Conservation (phyloP, 2,113 vertebrate species). For the Zosterops japonicus region DNA sequence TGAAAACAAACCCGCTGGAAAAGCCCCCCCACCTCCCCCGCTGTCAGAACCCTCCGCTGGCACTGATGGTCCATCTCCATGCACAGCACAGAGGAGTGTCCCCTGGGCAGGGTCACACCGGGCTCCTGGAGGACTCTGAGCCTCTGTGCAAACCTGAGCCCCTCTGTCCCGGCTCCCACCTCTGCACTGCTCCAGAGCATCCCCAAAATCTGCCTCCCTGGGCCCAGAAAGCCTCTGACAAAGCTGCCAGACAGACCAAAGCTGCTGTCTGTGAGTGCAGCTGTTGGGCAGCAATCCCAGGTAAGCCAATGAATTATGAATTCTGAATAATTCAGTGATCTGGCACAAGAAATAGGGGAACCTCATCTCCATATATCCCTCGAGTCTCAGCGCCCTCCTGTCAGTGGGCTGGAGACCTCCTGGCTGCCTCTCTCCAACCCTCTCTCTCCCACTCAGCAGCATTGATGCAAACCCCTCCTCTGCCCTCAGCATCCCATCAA, state of each 20-base stretch:
- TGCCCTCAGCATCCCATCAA: background rate
- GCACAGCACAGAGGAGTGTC: accelerated
- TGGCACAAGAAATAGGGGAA: background rate
- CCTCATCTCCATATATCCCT: background rate
- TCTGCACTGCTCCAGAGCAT: background rate
- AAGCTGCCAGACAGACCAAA: accelerated
- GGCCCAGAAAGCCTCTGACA: background rate
- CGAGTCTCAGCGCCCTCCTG: background rate
- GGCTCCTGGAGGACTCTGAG: background rate
- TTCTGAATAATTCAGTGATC: background rate
- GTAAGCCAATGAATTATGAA: background rate
- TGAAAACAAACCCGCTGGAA: background rate
- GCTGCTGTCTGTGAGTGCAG: background rate
- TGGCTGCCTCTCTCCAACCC: background rate
- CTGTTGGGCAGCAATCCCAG: background rate
- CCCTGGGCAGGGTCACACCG: background rate
- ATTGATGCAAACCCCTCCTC: accelerated
- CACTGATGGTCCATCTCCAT: no score
- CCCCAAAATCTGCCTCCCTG: background rate
- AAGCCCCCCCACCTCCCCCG: accelerated
- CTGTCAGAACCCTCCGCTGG: accelerated
- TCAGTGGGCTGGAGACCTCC: background rate
- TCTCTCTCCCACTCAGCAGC: background rate
- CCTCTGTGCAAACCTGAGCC: background rate
- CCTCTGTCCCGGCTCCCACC: background rate